Base-by-base conservation (phyloP, 1,140 invertebrate genomes). In the Drosophila littoralis region DNA sequence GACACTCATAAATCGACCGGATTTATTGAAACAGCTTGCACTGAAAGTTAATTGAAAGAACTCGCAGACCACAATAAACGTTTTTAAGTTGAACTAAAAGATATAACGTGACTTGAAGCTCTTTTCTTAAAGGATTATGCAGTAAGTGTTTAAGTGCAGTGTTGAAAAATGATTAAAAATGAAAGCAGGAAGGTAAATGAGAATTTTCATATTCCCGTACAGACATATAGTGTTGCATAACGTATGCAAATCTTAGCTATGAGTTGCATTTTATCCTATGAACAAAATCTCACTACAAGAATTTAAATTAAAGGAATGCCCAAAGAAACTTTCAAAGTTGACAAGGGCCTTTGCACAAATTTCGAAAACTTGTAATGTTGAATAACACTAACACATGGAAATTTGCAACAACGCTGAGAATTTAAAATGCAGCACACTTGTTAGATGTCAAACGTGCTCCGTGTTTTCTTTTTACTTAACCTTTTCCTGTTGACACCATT, bases 381-480 rank as follows among this genome's bases (percentile, higher is more conserved):
- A 28, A 32, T 13, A 57, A 57, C 22, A 12, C n/a, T 13, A 57
- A 57, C 22, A 12, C n/a, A 28, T 57, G 22, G 12, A 42, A 6
- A n/a, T 22, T 22, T 15, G n/a, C 17, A 52, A 15, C 32, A 33
- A 38, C 36, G 12, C 36, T 38, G 17, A 32, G 54, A 13, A 43
- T 43, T 57, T 12, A 15, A 43, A 42, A 43, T 57, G 43, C 54
- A 32, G 8, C 7, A 12, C 54, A 57, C 54, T 57, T 57, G 38
- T 28, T 17, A 40, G 10, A 17, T 17, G 33, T 54, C 48, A 50
- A 50, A n/a, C 28, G 51, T 1, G 9, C 13, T 52, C 13, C 1
- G 48, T 13, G 7, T 12, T 12, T 40, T 22, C 35, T 28, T 28
- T 28, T 42, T 43, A 10, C 38, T 42, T 38, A 55, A 55, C 36